Base-by-base conservation (phyloP, 2,888 invertebrate genomes). In the Epinotia bilunana region DNA sequence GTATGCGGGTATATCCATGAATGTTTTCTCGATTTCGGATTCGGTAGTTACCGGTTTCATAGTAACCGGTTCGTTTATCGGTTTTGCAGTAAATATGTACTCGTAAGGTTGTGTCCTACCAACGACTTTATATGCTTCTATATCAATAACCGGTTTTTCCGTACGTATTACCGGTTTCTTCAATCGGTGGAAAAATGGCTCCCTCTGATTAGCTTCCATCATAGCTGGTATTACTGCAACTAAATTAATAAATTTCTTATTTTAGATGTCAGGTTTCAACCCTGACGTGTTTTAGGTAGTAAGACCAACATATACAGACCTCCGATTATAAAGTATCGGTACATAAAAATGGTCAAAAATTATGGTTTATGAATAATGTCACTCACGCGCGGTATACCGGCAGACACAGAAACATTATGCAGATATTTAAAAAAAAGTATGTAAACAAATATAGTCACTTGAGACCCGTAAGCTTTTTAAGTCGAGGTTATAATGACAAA, bases 171-270 rank as follows among this genome's bases (percentile, higher is more conserved):
- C 46, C 16, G 16, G 12, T 23, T 43, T 43, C n/a, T 18, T 65
- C 39, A 39, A 39, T 5, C 53, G 28, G n/a, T 53, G 6, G n/a
- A 65, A 33, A 65, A 28, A 69, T 69, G 69, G 43, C 5, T 69
- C 12, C n/a, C 46, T 43, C 4, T 58, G 69, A 46, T 60, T 69
- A 3, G 68, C 68, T 43, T 9, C 23, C 55, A 16, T 23, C 20
- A 58, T 39, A 39, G 12, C 58, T 43, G 68, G 68, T 43, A 58
- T 18, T 43, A 58, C 68, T 68, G 68, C 16, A 68, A 68, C 33
- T 23, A 64, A 64, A 64, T 28, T 13, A 9, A 60, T 60, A 20
- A 4, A 13, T 58, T 1, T 28, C 9, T 20, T 18, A 49, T 3
- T 46, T 0, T 6, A 33, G 33, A 0, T 39, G 39, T 39, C 9